These are phyloP conservation scores for Chiridota heheva DNA, from an alignment of 35 echinoderm and acorn worm species.

Conservation along the genomic window DNA sequence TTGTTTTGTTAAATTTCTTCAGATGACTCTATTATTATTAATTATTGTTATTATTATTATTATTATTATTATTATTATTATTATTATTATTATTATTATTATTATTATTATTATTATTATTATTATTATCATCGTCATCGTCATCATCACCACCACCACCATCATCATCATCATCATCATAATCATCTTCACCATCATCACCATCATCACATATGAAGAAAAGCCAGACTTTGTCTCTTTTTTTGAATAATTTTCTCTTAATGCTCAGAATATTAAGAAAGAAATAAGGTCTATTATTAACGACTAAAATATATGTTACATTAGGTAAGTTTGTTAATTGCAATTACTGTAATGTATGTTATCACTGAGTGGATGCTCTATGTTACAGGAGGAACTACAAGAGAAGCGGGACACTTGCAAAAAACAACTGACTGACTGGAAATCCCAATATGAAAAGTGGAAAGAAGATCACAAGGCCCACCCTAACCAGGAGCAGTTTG, in stretches of 20 bases:
- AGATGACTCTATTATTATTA: too few species aligned
- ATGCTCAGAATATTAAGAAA: not conserved
- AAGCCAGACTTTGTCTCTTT: not conserved
- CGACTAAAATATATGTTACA: not conserved
- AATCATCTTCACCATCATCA: too few species aligned
- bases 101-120: too few species aligned
- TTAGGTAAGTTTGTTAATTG: not conserved
- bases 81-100: too few species aligned
- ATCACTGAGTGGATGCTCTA: not conserved
- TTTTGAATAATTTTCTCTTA: not conserved
- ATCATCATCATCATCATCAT: too few species aligned
- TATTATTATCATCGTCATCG: too few species aligned
- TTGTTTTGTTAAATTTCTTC: too few species aligned
- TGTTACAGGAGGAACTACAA: constrained; percentile 36
- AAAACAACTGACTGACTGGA: constrained; percentile 48
- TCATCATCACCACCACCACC: too few species aligned
- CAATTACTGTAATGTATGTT: not conserved
- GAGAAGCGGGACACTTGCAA: constrained; percentile 20
- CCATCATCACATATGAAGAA: too few species aligned
- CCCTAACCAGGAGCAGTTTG: constrained; percentile 59
- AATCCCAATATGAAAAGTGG: constrained; percentile 49
- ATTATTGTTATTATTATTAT: too few species aligned
- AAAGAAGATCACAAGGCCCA: constrained; percentile 60
- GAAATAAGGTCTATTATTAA: not conserved
- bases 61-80: too few species aligned